phyloP scores from a whole-genome alignment of 2,113 vertebrate genomes.

The Pseudopodoces humilis region DNA sequence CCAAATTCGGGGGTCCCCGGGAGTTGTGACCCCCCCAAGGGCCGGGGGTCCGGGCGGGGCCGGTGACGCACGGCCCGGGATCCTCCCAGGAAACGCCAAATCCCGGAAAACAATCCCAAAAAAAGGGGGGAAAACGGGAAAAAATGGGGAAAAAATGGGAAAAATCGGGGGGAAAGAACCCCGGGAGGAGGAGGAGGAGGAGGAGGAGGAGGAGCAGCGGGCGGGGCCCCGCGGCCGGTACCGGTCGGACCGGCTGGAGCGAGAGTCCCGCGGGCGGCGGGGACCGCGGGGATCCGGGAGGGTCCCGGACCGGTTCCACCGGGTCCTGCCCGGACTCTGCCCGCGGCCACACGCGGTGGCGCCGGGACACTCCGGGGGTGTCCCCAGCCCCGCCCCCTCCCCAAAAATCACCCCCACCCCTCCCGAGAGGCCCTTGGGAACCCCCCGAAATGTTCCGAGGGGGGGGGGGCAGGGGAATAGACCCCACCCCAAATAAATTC shows the following conservation, averaged over 20 bases:
- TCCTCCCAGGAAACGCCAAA: too few relatives aligned
- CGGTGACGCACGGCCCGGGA: too few relatives aligned
- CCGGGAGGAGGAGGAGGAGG: background rate
- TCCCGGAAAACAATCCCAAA: background rate
- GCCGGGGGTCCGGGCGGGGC: too few relatives aligned
- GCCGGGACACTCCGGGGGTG: background rate
- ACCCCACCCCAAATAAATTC: too few relatives aligned
- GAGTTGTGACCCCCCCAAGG: too few relatives aligned
- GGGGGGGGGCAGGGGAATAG: too few relatives aligned
- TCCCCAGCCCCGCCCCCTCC: background rate
- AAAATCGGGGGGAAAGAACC: too few relatives aligned
- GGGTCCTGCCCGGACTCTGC: background rate
- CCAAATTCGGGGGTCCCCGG: too few relatives aligned
- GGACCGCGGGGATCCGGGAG: background rate
- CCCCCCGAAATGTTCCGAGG: too few relatives aligned
- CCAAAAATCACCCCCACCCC: background rate
- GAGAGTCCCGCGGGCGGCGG: background rate
- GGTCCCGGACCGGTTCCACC: background rate
- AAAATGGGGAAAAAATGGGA: background rate
- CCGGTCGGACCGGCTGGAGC: background rate
- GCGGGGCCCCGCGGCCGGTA: background rate
- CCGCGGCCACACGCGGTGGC: background rate
- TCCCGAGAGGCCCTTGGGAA: too few relatives aligned
- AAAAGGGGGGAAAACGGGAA: too few relatives aligned
- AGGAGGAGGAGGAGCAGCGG: background rate